Evolutionary conservation across 2,797 vertebrate species (phyloP).

Genomic region (Nothura maculosa): DNA sequence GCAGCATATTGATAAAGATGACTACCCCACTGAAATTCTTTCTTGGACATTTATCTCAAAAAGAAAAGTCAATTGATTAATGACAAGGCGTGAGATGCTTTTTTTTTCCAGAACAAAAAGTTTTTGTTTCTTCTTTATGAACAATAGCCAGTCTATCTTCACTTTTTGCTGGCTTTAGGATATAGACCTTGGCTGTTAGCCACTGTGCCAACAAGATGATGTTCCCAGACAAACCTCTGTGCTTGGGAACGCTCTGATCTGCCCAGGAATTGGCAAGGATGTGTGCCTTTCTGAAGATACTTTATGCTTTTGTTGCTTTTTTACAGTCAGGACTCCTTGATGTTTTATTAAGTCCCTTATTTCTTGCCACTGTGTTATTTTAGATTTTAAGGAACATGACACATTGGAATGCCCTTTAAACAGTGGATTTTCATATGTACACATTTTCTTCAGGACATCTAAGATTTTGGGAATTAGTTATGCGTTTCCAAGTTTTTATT

Average conservation of each 20-base stretch:
- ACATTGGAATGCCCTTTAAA: background rate
- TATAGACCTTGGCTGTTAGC: background rate
- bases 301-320: rapidly evolving
- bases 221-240: background rate
- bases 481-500: background rate
- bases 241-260: background rate
- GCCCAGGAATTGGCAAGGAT: rapidly evolving
- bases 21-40: background rate
- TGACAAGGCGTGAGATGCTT: rapidly evolving
- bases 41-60: background rate
- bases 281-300: background rate
- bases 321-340: background rate
- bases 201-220: rapidly evolving
- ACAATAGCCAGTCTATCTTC: background rate
- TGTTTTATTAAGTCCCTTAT: background rate
- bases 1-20: background rate
- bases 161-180: background rate
- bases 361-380: background rate
- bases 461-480: background rate
- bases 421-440: background rate
- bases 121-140: background rate
- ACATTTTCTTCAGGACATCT: background rate
- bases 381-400: background rate
- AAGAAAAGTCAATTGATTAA: rapidly evolving
- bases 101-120: background rate